Base-by-base conservation (phyloP, 1,140 invertebrate genomes). In the Aradophagus sp. region DNA sequence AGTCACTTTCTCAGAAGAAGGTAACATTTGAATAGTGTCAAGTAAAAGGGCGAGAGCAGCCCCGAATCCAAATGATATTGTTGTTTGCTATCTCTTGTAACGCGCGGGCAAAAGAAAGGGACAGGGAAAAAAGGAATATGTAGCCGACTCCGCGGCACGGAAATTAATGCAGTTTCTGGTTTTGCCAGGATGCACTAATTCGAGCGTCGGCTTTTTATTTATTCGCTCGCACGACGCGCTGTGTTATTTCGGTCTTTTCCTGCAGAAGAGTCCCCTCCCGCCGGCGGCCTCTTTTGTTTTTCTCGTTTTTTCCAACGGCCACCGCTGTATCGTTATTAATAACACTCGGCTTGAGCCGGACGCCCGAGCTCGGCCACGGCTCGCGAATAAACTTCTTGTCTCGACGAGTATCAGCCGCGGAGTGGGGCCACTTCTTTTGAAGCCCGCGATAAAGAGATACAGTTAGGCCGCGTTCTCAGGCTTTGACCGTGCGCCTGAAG, bases 141-240 rank as follows among this genome's bases (percentile, higher is more conserved):
- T 59, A 59, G 14, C 38, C 16, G 29, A 52, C 44, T 65, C 50
- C 38, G 35, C 59, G 34, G 55, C 42, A 47, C 42, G 66, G 27
- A 73, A 73, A 73, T 73, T 68, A 65, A 73, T 73, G 71, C 71
- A 73, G 63, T 65, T 73, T 73, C 71, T 69, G 71, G 71, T 73
- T 73, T 68, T 69, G 55, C 63, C 48, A 63, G 71, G 63, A 73
- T 56, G 59, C 55, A 59, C 71, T 73, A 68, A 69, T 73, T 73
- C 48, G 71, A 61, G 63, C 44, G 58, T 61, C 31, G 42, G 42
- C 65, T 68, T 73, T 73, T 73, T 69, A 67, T 68, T 68, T 69
- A 73, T 73, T 65, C 38, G 39, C 32, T 44, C 34, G 53, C 29
- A 38, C 61, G 26, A 50, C 32, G 31, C 35, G 48, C 38, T 38